Conservation (phyloP, 2,113 vertebrate genomes). For the Eretmochelys imbricata region DNA sequence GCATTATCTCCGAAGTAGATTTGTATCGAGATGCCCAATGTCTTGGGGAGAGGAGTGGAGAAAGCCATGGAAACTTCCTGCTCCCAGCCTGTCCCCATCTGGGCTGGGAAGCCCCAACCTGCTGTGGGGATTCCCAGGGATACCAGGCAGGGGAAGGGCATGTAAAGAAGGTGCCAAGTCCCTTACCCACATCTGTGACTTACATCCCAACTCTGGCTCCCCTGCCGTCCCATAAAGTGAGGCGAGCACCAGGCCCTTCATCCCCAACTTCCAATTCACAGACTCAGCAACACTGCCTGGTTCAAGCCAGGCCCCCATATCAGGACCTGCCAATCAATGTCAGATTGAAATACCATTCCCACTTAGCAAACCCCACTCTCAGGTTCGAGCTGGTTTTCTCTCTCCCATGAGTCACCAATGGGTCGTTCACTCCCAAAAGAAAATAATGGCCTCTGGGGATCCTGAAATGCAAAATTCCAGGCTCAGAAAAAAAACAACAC, state of each 20-base stretch:
- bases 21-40: neutral
- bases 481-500: neutral
- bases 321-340: neutral
- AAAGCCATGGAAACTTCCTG: no score
- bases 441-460: neutral
- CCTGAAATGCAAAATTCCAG: neutral
- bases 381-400: neutral
- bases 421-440: neutral
- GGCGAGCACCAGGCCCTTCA: neutral
- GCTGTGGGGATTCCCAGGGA: neutral
- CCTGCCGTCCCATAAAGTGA: neutral
- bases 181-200: neutral
- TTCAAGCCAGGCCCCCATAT: neutral
- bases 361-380: neutral
- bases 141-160: neutral
- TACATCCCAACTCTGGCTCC: neutral
- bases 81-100: neutral
- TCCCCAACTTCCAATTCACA: neutral
- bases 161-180: neutral
- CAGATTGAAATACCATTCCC: neutral
- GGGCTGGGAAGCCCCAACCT: neutral
- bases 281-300: neutral
- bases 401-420: neutral
- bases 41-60: no score
- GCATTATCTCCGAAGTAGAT: no score